phyloP scores from a whole-genome alignment of 2,113 vertebrate genomes.

The Phocoena sinus region DNA sequence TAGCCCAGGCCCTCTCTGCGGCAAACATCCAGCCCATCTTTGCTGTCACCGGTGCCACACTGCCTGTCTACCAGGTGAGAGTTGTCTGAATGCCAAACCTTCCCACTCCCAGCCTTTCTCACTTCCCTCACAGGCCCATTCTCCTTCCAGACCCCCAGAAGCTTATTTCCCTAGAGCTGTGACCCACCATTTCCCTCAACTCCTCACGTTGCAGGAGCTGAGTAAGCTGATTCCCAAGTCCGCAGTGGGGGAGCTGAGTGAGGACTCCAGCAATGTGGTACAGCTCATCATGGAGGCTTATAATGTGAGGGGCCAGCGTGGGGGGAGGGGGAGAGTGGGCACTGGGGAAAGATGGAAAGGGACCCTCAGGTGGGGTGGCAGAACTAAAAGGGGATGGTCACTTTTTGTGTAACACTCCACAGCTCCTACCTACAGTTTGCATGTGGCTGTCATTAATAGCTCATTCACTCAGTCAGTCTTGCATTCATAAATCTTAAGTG shows the following conservation, averaged over 20 bases:
- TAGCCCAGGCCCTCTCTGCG: slow-evolving; percentile 81
- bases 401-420: not conserved
- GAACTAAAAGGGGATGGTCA: not conserved
- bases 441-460: not conserved
- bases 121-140: not conserved
- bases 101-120: not conserved
- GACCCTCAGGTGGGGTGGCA: not conserved
- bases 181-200: not conserved
- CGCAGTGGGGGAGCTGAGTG: slow-evolving; percentile 80
- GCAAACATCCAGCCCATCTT: slow-evolving; percentile 88
- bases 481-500: not conserved
- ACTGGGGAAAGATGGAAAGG: not conserved
- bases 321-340: not conserved
- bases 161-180: not conserved
- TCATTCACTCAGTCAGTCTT: not conserved
- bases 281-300: slow-evolving; percentile 86
- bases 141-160: not conserved
- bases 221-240: slow-evolving; percentile 85
- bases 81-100: not conserved
- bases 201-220: slow-evolving; percentile 76
- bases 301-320: slow-evolving; percentile 71
- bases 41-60: slow-evolving; percentile 80
- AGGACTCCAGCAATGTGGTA: slow-evolving; percentile 87
- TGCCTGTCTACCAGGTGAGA: slow-evolving; percentile 81
- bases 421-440: not conserved